Evolutionary conservation across 2,888 invertebrate species (phyloP), one percentile per base, ranked within the genome.

Genomic region (Marasmarcha lunaedactyla): DNA sequence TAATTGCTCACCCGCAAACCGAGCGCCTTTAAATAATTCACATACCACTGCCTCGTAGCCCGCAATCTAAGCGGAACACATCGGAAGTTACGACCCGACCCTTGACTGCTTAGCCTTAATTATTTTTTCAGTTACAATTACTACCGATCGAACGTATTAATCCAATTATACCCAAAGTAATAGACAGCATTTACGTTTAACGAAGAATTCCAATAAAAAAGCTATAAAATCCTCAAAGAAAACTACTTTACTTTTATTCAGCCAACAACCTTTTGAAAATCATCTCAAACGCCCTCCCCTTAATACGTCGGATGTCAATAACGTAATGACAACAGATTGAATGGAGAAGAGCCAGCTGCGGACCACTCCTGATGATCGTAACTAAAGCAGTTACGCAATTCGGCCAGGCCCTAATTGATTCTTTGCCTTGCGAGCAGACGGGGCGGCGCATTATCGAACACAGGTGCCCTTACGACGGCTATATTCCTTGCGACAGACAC

Each of bases 321-420:
- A 66, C 69, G 69, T 71, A 74, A 78, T 78, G 77, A 78, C 69
- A 70, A 66, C 73, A 77, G 73, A 71, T 71, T 68, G 61, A 70
- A 76, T 66, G 77, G 71, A 74, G 76, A 77, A 77, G 78, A 81
- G 77, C 64, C 81, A 81, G 73, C 76, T 79, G 81, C 52, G 70
- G 68, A 67, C 69, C 62, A 58, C 65, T 71, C 68, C 70, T 34
- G 11, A 64, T 61, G 77, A 70, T 76, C 77, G 79, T 79, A 78
- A 79, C 76, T 70, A 71, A 70, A 73, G 63, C 68, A 66, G 71
- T 79, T 81, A 76, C 76, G 70, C 72, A 78, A 73, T 77, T 79
- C 72, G 71, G 74, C 65, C 66, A 68, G 66, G 69, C 65, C 73
- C 81, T 83, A 81, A 83, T 83, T 83, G 81, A 83, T 79, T 83